Conservation (phyloP, 1,140 invertebrate species). For the Trigoniulus corallinus region DNA sequence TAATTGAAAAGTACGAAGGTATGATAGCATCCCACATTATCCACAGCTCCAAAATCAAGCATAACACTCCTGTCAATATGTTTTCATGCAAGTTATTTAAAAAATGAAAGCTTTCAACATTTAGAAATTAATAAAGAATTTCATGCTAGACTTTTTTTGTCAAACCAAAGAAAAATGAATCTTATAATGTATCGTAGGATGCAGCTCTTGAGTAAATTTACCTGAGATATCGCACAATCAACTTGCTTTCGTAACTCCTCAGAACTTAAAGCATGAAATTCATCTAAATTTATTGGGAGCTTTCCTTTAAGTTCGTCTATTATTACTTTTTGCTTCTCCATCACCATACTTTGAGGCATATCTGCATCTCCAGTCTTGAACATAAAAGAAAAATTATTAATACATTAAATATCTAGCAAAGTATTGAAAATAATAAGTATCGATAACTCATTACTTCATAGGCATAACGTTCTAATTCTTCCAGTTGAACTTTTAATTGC, state of each 20-base stretch:
- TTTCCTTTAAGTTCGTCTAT: slow-evolving; percentile 61
- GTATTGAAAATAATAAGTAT: no score
- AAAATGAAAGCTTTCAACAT: no score
- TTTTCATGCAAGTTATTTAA: no score
- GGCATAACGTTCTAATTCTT: slow-evolving; percentile 85
- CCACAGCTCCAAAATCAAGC: no score
- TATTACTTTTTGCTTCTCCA: slow-evolving; percentile 77
- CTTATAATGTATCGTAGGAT: no score
- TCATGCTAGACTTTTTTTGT: background rate
- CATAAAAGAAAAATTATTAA: slow-evolving; percentile 7
- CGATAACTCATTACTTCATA: slow-evolving; percentile 41
- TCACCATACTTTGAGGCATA: slow-evolving; percentile 58
- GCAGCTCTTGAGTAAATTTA: slow-evolving; percentile 19
- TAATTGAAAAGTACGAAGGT: background rate
- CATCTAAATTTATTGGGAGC: slow-evolving; percentile 53
- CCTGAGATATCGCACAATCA: slow-evolving; percentile 49
- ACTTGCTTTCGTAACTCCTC: slow-evolving; percentile 68
- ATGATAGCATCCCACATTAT: no score
- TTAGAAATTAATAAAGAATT: no score
- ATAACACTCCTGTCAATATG: no score
- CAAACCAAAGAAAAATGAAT: background rate
- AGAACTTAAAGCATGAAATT: slow-evolving; percentile 48
- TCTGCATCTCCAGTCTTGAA: slow-evolving; percentile 52
- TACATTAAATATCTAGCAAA: no score
- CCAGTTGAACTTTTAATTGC: slow-evolving; percentile 76